Evolutionary conservation across 1,140 invertebrate species (phyloP).

Genomic region (Hermetia illucens): DNA sequence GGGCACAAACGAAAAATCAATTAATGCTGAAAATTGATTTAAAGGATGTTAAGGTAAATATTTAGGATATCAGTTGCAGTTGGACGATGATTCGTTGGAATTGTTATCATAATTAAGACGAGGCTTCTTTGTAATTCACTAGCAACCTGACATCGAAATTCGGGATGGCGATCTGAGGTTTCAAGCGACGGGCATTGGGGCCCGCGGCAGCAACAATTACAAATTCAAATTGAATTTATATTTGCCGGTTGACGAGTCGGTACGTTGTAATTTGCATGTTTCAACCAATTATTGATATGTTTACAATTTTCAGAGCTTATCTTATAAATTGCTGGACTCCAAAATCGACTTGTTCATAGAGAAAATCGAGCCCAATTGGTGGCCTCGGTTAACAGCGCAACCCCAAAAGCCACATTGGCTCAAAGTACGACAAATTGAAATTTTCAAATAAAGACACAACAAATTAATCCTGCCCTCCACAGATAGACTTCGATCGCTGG

Average conservation of each 20-base stretch:
- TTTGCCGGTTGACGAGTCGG: constrained; percentile 49
- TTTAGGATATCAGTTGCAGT: too few species aligned
- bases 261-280: constrained; percentile 24
- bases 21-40: constrained; percentile 72
- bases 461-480: constrained; percentile 8
- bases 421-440: constrained; percentile 40
- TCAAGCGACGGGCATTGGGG: constrained; percentile 49
- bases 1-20: constrained; percentile 71
- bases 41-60: constrained; percentile 58
- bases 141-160: constrained; percentile 42
- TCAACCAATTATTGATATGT: not conserved
- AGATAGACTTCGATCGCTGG: constrained; percentile 78
- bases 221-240: constrained; percentile 58
- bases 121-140: too few species aligned
- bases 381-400: constrained; percentile 64
- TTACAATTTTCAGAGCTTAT: constrained; percentile 16
- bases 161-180: constrained; percentile 44
- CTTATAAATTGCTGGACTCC: constrained; percentile 50
- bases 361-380: constrained; percentile 57
- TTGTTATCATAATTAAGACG: too few species aligned
- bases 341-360: constrained; percentile 61
- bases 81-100: too few species aligned
- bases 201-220: constrained; percentile 53
- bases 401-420: constrained; percentile 78
- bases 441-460: too few species aligned